Percentiles rank a stretch among this genome's conserved stretches.
Conservation (phyloP, 2,888 invertebrate genomes). For the Aelia acuminata region DNA sequence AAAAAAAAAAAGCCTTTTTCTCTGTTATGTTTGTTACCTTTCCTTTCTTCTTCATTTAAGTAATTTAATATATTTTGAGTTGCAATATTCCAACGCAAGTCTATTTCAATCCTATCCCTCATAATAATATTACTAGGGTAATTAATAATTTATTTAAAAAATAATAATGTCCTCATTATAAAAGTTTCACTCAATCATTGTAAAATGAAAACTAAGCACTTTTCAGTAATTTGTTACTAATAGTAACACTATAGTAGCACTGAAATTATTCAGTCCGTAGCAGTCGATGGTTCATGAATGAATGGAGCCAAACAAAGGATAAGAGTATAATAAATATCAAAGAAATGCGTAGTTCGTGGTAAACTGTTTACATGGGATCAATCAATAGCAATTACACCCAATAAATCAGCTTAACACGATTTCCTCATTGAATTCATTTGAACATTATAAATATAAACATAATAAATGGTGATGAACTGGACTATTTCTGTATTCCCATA, state of each 20-base stretch:
- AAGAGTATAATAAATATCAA: slow-evolving; percentile 31
- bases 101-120: slow-evolving; percentile 21
- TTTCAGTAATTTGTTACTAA: too few species aligned
- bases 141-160: background rate
- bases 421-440: slow-evolving; percentile 4
- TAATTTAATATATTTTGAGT: slow-evolving; percentile 21
- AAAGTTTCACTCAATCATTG: background rate
- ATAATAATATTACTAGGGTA: background rate
- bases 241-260: too few species aligned
- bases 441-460: background rate
- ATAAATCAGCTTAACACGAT: slow-evolving; percentile 51
- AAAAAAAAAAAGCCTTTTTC: too few species aligned
- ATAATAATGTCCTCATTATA: background rate
- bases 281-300: background rate
- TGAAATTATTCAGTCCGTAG: background rate
- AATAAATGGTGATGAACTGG: too few species aligned
- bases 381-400: slow-evolving; percentile 55
- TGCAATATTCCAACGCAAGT: background rate
- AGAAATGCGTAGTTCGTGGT: slow-evolving; percentile 15
- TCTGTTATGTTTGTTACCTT: background rate
- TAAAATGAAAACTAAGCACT: background rate
- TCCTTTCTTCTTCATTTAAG: slow-evolving; percentile 13
- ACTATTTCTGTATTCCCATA: too few species aligned
- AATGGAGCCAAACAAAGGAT: background rate
- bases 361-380: slow-evolving; percentile 38